phyloP scores from a whole-genome alignment of 2,797 vertebrate species.

The Salmo trutta region DNA sequence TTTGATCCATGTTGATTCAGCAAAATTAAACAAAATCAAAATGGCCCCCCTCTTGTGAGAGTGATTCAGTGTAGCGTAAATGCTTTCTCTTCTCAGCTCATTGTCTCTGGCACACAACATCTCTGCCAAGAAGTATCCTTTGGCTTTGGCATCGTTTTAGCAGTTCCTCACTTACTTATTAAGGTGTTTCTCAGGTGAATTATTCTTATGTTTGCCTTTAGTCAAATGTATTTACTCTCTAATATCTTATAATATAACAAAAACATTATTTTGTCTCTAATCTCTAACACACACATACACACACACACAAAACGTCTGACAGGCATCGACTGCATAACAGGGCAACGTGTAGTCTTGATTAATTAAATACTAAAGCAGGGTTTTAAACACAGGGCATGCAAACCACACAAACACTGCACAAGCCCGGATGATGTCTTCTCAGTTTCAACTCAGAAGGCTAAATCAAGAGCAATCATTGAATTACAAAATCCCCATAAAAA shows the following conservation, averaged over 20 bases:
- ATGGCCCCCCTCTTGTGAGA: slow-evolving; percentile 3
- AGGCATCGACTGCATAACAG: neutral
- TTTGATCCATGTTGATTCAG: neutral
- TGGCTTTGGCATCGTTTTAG: slow-evolving; percentile 65
- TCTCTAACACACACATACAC: neutral
- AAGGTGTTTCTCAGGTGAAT: slow-evolving; percentile 74
- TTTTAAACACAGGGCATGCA: neutral
- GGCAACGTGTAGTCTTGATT: neutral
- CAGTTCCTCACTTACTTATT: slow-evolving; percentile 73
- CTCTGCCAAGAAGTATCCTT: slow-evolving; percentile 60
- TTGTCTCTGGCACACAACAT: slow-evolving; percentile 43
- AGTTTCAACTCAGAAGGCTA: no score
- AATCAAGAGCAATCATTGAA: neutral
- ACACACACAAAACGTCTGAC: neutral
- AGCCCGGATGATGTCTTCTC: neutral
- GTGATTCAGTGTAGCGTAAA: neutral
- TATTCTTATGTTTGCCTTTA: slow-evolving; percentile 67
- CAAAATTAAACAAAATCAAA: neutral
- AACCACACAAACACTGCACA: neutral
- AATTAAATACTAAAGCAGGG: neutral
- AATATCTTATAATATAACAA: no score
- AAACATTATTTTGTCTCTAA: neutral
- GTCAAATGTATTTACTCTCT: neutral
- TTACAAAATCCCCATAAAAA: neutral
- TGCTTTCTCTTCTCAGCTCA: slow-evolving; percentile 42